Evolutionary conservation across 2,797 vertebrate species (phyloP), one percentile per base, ranked within the genome.

Genomic region (Dipus sagitta): DNA sequence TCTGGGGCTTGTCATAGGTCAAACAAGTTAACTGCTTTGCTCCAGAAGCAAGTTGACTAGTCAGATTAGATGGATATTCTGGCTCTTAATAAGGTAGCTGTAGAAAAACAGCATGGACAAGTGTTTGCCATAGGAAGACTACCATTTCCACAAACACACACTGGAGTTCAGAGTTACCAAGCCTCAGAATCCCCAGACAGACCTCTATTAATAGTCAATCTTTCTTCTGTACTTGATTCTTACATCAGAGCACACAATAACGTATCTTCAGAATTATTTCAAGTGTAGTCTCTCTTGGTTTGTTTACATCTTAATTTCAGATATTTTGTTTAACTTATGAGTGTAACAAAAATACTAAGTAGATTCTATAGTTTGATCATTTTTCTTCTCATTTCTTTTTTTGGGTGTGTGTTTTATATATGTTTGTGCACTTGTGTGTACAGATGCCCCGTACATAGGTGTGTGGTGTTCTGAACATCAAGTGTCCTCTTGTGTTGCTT

Each of bases 291-390:
- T 52, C 58, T 67, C 88, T 82, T 72, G 76, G 5, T 9, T 86
- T 70, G 32, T 83, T 34, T 80, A 64, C 24, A 67, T 93, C 82
- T 91, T 64, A 76, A 65, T 90, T 86, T 93, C 70, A 77, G 64
- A 54, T 21, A 85, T 88, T n/a, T n/a, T n/a, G n/a, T 82, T 71
- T 76, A 14, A 47, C 6, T 47, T 47, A 47, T 47, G 42, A 47
- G 42, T 47, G 42, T 47, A 47, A 47, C 42, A 47, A 47, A 47
- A 47, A 47, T 47, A 47, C 42, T 9, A 47, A 47, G 2, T 6
- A 9, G 42, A 47, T 47, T 47, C 42, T 47, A 47, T 47, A 47
- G 42, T 47, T 3, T 47, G 42, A 4, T 47, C 42, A 47, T 47
- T 47, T 47, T 47, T 47, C 42, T 47, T 47, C 9, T 47, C 42